These are phyloP conservation scores for Otus sunia DNA, from an alignment of 2,113 vertebrate species.

Conservation along the genomic window DNA sequence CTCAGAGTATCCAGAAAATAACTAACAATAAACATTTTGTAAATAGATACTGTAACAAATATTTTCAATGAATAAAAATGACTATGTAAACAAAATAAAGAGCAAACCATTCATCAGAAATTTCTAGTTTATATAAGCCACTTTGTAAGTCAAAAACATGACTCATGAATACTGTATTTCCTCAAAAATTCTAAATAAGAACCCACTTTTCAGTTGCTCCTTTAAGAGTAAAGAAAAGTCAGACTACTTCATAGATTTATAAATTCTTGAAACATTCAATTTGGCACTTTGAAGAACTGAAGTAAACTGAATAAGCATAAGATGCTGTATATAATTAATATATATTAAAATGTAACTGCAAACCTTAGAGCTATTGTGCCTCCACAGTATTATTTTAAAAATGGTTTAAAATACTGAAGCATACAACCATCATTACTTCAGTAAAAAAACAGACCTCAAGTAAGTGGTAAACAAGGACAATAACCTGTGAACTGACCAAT, in stretches of 20 bases:
- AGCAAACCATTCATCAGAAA: not conserved
- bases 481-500: not conserved
- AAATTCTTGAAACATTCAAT: not conserved
- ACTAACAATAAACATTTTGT: not conserved
- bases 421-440: not conserved
- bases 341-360: not conserved
- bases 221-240: not conserved
- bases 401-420: not conserved
- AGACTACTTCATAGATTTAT: not conserved
- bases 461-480: not conserved
- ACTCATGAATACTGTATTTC: not conserved
- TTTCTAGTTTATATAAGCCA: not conserved
- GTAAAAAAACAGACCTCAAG: not conserved
- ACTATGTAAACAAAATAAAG: not conserved
- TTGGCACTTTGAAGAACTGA: not conserved
- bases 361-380: not conserved
- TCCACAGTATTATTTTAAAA: not conserved
- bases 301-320: not conserved
- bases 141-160: not conserved
- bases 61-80: not conserved
- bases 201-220: not conserved
- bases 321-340: not conserved
- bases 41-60: not conserved
- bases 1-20: not conserved
- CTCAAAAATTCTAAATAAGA: not conserved